Evolutionary conservation across 2,888 invertebrate genomes (phyloP).

Genomic region (Leptinotarsa juncta): DNA sequence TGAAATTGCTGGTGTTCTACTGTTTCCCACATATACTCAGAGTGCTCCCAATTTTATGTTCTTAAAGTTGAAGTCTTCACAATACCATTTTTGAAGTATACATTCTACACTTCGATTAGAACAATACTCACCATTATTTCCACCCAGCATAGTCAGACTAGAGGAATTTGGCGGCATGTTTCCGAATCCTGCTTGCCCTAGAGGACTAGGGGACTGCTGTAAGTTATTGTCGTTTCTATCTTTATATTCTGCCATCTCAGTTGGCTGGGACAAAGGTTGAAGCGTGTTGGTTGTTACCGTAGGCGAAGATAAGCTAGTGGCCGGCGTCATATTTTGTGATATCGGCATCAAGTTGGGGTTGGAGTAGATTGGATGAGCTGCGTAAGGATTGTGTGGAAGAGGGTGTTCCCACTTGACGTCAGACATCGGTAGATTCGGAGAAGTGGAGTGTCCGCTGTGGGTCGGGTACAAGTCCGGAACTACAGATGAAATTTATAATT

Average conservation of each 20-base stretch:
- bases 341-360: conserved; percentile 62
- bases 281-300: conserved; percentile 64
- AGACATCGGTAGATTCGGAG: conserved; percentile 61
- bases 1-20: too few species aligned
- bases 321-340: conserved; percentile 60
- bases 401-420: conserved; percentile 57
- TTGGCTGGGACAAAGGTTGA: conserved; percentile 62
- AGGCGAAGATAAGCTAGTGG: conserved; percentile 64
- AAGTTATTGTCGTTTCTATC: conserved; percentile 55
- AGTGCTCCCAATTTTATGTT: too few species aligned
- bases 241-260: conserved; percentile 46
- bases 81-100: neutral
- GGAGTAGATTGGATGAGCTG: conserved; percentile 62
- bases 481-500: conserved; percentile 48
- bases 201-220: conserved; percentile 46
- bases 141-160: conserved; percentile 67
- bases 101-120: too few species aligned
- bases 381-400: conserved; percentile 58
- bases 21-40: too few species aligned
- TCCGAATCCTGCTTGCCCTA: conserved; percentile 47
- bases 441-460: conserved; percentile 59
- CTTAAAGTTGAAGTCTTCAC: too few species aligned
- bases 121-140: conserved; percentile 64
- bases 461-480: conserved; percentile 56
- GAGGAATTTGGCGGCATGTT: conserved; percentile 66